These are phyloP conservation scores for Acleris literana DNA, from an alignment of 2,888 invertebrate genomes.

Conservation along the genomic window DNA sequence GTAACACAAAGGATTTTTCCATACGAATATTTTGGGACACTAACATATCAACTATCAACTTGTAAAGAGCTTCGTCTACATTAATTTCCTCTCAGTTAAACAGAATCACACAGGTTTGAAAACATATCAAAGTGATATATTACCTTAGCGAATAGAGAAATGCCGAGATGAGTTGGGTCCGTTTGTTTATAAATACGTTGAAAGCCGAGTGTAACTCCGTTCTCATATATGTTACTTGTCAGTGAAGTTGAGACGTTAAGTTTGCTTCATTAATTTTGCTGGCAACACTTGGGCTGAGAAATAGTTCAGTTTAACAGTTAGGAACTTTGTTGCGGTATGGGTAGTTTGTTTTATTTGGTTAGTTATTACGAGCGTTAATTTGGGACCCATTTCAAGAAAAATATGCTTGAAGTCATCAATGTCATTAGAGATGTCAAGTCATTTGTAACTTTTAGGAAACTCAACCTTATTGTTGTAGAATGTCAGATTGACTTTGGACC, in stretches of 20 bases:
- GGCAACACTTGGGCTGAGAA: constrained; percentile 1
- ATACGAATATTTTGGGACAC: too few species aligned
- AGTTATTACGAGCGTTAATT: too few species aligned
- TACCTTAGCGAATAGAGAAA: constrained; percentile 42
- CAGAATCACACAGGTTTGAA: constrained; percentile 17
- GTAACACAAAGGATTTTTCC: too few species aligned
- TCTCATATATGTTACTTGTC: constrained; percentile 38
- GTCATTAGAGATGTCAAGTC: too few species aligned
- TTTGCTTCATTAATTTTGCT: constrained; percentile 27
- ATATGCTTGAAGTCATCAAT: too few species aligned
- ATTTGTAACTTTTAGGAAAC: too few species aligned
- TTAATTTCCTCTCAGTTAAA: background rate
- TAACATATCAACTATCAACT: too few species aligned
- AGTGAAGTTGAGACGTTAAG: constrained; percentile 27
- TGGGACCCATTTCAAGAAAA: too few species aligned
- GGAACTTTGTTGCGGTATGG: background rate
- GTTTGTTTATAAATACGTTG: constrained; percentile 31
- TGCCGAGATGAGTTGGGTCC: constrained; percentile 41
- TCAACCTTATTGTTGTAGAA: too few species aligned
- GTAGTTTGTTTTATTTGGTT: too few species aligned
- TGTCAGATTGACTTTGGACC: too few species aligned
- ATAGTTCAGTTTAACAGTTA: background rate
- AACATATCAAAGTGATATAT: constrained; percentile 45
- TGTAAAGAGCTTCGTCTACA: too few species aligned
- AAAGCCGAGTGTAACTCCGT: constrained; percentile 14